A percentile compares a stretch with the other conserved stretches of the same genome.
These are phyloP conservation scores for Sminthopsis crassicaudata DNA, from an alignment of 2,113 vertebrate genomes.

Conservation along the genomic window DNA sequence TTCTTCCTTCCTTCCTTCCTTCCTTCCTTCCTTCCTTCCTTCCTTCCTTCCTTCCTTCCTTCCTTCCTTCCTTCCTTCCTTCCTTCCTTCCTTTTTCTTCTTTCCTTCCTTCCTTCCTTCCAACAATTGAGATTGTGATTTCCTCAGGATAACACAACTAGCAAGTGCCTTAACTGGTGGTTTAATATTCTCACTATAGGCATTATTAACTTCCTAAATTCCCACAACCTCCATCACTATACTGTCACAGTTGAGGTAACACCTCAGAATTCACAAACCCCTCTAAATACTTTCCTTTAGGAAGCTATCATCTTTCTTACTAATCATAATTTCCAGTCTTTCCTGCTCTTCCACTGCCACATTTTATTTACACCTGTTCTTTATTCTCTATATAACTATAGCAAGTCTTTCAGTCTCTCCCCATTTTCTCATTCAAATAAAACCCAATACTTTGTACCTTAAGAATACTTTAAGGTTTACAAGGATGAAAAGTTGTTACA, in stretches of 20 bases:
- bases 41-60: too few species aligned
- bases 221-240: background rate
- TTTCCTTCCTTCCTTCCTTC: too few species aligned
- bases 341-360: background rate
- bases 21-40: too few species aligned
- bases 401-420: background rate
- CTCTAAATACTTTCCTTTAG: background rate
- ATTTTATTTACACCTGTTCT: background rate
- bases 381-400: background rate
- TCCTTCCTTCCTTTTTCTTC: too few species aligned
- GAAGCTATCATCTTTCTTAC: background rate
- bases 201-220: background rate
- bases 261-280: background rate
- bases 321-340: background rate
- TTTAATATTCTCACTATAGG: background rate
- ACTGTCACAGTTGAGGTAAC: background rate
- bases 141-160: too few species aligned
- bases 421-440: background rate
- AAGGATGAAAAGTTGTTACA: background rate
- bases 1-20: too few species aligned
- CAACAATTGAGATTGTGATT: too few species aligned
- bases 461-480: background rate
- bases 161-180: background rate
- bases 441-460: background rate
- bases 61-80: too few species aligned